Conservation (phyloP, 2,797 vertebrate genomes). For the Melanotaenia maccullochi region DNA sequence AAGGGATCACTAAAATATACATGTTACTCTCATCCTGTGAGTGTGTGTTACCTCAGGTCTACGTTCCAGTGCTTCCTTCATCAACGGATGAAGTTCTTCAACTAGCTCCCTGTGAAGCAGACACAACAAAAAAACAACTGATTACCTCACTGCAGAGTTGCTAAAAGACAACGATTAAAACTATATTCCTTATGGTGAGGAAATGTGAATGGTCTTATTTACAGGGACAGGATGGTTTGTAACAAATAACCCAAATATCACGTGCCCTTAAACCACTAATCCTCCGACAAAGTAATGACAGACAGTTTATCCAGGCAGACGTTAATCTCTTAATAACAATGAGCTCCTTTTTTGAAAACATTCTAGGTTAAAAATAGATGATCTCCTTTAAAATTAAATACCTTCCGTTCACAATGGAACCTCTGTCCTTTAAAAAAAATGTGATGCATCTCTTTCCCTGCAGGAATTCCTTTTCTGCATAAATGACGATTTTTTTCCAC, state of each 20-base stretch:
- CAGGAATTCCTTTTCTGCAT: conserved; percentile 38
- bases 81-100: conserved; percentile 96
- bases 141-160: background rate
- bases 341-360: conserved; percentile 43
- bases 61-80: conserved; percentile 98
- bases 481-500: conserved; percentile 40
- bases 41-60: conserved; percentile 83
- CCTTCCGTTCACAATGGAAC: conserved; percentile 47
- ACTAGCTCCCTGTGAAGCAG: conserved; percentile 84
- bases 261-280: conserved; percentile 45
- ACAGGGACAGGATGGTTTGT: conserved; percentile 1
- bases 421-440: conserved; percentile 52
- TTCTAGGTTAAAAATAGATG: conserved; percentile 59
- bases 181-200: background rate
- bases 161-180: conserved; percentile 11
- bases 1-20: background rate
- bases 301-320: conserved; percentile 29
- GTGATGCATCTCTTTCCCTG: conserved; percentile 30
- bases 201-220: background rate
- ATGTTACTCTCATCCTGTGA: background rate
- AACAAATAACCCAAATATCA: conserved; percentile 33
- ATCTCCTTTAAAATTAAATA: conserved; percentile 52
- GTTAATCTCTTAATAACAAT: conserved; percentile 60
- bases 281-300: conserved; percentile 22
- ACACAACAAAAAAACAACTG: conserved; percentile 18